phyloP scores from a whole-genome alignment of 2,888 invertebrate genomes.

The Chromoteleia sp. region DNA sequence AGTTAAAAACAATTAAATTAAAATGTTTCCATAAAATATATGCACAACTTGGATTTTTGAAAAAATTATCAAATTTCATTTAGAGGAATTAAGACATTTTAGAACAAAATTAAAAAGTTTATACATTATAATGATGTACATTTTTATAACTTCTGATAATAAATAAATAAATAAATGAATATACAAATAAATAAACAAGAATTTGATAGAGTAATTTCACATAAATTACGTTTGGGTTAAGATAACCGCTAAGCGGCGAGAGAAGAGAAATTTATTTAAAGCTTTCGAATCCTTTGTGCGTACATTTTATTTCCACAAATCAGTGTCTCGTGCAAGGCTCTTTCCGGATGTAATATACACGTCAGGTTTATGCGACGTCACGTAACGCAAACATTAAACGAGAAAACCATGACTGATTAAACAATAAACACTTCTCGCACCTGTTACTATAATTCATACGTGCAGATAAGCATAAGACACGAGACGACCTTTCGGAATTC shows the following conservation, averaged over 20 bases:
- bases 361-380: slow-evolving; percentile 69
- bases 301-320: slow-evolving; percentile 72
- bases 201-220: neutral
- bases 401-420: slow-evolving; percentile 78
- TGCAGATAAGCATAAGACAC: slow-evolving; percentile 51
- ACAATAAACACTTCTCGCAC: slow-evolving; percentile 78
- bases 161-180: no score
- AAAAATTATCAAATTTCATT: no score
- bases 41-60: no score
- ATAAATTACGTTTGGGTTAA: neutral
- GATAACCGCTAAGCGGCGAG: neutral
- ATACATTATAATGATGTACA: no score
- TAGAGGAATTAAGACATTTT: no score
- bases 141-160: no score
- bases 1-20: no score
- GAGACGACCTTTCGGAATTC: slow-evolving; percentile 33
- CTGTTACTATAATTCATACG: slow-evolving; percentile 78
- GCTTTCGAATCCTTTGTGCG: slow-evolving; percentile 45
- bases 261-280: slow-evolving; percentile 28
- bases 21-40: no score
- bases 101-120: no score
- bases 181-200: no score
- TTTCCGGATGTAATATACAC: slow-evolving; percentile 66
- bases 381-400: slow-evolving; percentile 69
- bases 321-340: slow-evolving; percentile 66